Evolutionary conservation across 2,113 vertebrate genomes (phyloP).

Genomic region (Apistogramma diplotaenia): DNA sequence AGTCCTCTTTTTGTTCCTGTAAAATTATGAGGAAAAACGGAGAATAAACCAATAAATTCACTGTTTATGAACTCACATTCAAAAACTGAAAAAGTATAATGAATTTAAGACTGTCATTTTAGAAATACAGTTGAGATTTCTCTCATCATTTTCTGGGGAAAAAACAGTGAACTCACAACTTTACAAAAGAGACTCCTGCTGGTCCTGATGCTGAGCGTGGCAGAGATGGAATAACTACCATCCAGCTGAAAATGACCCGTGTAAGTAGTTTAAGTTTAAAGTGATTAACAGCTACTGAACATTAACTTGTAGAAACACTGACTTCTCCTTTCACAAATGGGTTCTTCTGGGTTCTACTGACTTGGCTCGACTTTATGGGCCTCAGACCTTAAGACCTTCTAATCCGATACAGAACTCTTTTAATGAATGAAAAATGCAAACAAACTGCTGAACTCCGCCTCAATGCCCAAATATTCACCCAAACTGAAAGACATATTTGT

Average conservation of each 20-base stretch:
- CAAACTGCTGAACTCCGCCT: not conserved
- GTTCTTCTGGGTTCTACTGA: too few relatives aligned
- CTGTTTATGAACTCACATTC: not conserved
- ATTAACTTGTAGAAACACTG: not conserved
- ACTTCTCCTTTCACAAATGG: too few relatives aligned
- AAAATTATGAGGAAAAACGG: not conserved
- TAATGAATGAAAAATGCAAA: not conserved
- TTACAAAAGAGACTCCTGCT: not conserved
- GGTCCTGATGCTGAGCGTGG: not conserved
- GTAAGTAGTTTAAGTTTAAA: not conserved
- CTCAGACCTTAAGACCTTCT: not conserved
- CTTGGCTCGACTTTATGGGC: not conserved
- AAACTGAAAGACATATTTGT: not conserved
- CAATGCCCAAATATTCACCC: not conserved
- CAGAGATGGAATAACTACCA: not conserved
- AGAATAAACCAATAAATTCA: not conserved
- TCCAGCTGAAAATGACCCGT: not conserved
- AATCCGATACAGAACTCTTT: not conserved
- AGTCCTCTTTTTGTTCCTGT: too few relatives aligned
- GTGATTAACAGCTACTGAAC: not conserved
- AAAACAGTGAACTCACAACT: not conserved
- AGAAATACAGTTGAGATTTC: too few relatives aligned
- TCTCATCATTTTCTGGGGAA: not conserved
- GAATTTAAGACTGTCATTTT: too few relatives aligned
- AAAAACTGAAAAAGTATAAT: not conserved